Evolutionary conservation across 2,888 invertebrate genomes (phyloP), one percentile per base, ranked within the genome.

Genomic region (Operophtera brumata): DNA sequence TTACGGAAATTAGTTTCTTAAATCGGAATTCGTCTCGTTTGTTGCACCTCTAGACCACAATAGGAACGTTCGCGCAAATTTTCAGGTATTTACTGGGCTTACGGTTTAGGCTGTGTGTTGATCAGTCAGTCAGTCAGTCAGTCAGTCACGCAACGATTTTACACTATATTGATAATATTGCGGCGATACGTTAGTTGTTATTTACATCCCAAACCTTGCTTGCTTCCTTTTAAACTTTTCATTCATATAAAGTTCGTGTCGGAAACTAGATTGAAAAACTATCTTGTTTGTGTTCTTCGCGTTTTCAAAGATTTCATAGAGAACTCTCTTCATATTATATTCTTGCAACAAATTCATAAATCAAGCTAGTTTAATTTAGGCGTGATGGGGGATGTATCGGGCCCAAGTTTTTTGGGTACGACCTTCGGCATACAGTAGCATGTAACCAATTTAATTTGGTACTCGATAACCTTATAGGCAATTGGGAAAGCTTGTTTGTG

Each of bases 371-470:
- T 62, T 59, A 60, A 61, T 60, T 62, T 48, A 46, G 35, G 14
- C 14, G 43, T 54, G 48, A 62, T 52, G 57, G 55, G 62, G 25
- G 32, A 44, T 46, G 39, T 64, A 57, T 61, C 30, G 60, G 56
- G 42, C 36, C n/a, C 47, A 64, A 63, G 64, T 69, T 74, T 75
- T 69, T 67, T 64, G 64, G 65, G 63, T 62, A 51, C 62, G 69
- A 66, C 68, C 75, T 73, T 66, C 68, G 67, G 67, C 67, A 62
- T 70, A 71, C 73, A 73, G 74, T 70, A 73, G 68, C 72, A 70
- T 75, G 77, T 76, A 77, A 74, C 77, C 79, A 82, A 81, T 83
- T 83, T 84, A 84, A 84, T 85, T 82, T 81, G 76, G 82, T 80
- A 80, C 80, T 85, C 78, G 82, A 83, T 83, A 79, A 80, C 80